Conservation (phyloP, 2,888 invertebrate species). For the Ectemnius cavifrons region DNA sequence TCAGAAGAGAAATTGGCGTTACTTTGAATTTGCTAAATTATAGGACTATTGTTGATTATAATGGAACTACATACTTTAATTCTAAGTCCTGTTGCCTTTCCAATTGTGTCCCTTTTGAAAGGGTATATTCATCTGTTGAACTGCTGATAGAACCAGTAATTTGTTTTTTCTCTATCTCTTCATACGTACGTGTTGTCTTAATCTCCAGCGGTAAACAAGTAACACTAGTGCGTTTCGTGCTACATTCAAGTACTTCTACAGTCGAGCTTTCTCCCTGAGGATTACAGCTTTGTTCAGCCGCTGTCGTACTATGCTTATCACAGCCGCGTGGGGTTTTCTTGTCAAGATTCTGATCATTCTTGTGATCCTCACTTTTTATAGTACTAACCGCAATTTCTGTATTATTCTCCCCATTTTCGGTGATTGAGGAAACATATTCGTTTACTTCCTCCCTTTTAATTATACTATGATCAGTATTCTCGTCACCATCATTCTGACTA, state of each 20-base stretch:
- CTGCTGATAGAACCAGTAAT: slow-evolving; percentile 57
- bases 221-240: slow-evolving; percentile 45
- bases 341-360: slow-evolving; percentile 19
- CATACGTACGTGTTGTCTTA: slow-evolving; percentile 44
- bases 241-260: slow-evolving; percentile 32
- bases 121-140: slow-evolving; percentile 54
- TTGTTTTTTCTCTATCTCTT: slow-evolving; percentile 49
- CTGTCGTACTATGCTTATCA: slow-evolving; percentile 25
- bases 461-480: slow-evolving; percentile 61
- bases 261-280: slow-evolving; percentile 13
- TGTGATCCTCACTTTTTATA: slow-evolving; percentile 31
- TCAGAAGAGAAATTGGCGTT: not conserved
- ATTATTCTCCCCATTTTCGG: slow-evolving; percentile 43
- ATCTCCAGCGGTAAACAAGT: slow-evolving; percentile 58
- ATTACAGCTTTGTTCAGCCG: slow-evolving; percentile 34
- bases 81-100: slow-evolving; percentile 55
- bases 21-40: too few relatives aligned
- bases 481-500: slow-evolving; percentile 71
- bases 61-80: slow-evolving; percentile 49
- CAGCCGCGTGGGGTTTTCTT: slow-evolving; percentile 27
- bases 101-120: slow-evolving; percentile 26
- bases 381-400: slow-evolving; percentile 38
- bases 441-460: slow-evolving; percentile 48
- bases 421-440: slow-evolving; percentile 31
- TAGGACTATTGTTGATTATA: too few relatives aligned